Evolutionary conservation across 2,888 invertebrate genomes (phyloP), one percentile per base, ranked within the genome.

Genomic region (Drosophila pseudotakahashii): DNA sequence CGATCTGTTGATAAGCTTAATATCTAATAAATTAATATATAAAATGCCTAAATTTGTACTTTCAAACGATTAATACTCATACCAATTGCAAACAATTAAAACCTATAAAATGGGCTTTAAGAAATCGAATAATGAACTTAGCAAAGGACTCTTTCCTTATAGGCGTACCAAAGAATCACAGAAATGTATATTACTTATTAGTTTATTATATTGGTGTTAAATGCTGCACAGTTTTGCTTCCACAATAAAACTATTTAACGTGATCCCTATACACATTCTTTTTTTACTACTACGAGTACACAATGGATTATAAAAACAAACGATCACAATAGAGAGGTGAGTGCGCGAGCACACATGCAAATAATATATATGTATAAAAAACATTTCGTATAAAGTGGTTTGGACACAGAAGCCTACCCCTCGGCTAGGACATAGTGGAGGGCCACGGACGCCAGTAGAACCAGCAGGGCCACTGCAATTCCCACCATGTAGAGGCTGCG

Each of bases 391-490:
- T 48, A 63, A 63, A 63, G 23, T 26, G 54, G 45, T 48, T 48
- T 30, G 30, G 44, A 34, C 68, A 59, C 23, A 41, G 36, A 30
- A 53, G 50, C 53, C 72, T 70, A 73, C 76, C 80, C 78, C 55
- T 75, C 76, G 60, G 37, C 44, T 34, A 90, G 70, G 45, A 80
- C 55, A 68, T 89, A 94, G 82, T 95, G 94, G 68, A 95, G 90
- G 41, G 95, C 85, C 69, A 96, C 93, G 26, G 96, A 95, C 37
- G 95, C 89, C 23, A 91, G 64, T 39, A 90, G 78, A 36, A 96
- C 94, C 6, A 95, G 79, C 89, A 95, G 91, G 11, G 95, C 94
- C 77, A 94, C 93, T 47, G 93, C 93, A 59, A 95, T 93, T 47
- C 95, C 95, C 16, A 90, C 45, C 82, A 91, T 89, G 59, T 90